Evolutionary conservation across 2,797 vertebrate genomes (phyloP).

Genomic region (Sitta carolinensis): DNA sequence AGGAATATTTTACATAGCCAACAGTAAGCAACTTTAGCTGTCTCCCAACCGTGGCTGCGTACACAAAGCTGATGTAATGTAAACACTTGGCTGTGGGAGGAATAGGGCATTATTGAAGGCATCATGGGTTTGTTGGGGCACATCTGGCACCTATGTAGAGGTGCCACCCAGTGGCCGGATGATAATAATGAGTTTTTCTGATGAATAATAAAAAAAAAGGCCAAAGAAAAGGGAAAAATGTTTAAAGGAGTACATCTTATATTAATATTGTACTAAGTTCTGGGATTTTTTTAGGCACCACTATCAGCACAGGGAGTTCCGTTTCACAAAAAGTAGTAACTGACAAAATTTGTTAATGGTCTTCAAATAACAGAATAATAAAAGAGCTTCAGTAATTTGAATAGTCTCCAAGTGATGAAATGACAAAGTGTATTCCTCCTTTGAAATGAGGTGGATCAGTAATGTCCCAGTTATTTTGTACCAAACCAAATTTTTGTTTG

Average conservation of each 20-base stretch:
- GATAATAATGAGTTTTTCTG: not conserved
- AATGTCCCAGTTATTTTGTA: not conserved
- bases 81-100: not conserved
- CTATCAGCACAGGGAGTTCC: not conserved
- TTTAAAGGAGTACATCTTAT: not conserved
- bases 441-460: not conserved
- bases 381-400: not conserved
- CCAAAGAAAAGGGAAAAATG: rapidly evolving
- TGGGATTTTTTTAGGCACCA: not conserved
- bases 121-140: not conserved
- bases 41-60: not conserved
- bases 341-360: not conserved
- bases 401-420: not conserved
- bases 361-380: not conserved
- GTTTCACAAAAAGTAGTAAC: not conserved
- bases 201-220: no score
- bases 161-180: constrained; percentile 61
- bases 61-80: rapidly evolving
- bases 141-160: not conserved
- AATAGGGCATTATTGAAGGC: not conserved
- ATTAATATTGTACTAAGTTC: not conserved
- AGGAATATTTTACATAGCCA: not conserved
- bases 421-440: not conserved
- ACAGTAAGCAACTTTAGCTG: not conserved
- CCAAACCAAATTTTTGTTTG: not conserved